phyloP scores from a whole-genome alignment of 2,113 vertebrate species.

The Castor canadensis region DNA sequence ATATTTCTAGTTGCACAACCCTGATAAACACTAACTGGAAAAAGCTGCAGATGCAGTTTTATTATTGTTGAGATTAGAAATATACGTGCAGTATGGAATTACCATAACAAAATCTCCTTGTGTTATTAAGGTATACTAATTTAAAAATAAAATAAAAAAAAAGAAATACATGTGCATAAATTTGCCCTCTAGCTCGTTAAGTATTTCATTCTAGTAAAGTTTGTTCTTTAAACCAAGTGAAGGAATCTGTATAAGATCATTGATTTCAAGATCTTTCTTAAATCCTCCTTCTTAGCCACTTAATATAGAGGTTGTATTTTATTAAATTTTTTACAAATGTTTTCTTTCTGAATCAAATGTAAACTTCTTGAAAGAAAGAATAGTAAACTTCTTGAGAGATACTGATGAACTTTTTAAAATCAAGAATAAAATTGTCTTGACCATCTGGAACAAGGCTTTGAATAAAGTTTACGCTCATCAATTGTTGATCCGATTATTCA shows the following conservation, averaged over 20 bases:
- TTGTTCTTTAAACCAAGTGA: slow-evolving; percentile 31
- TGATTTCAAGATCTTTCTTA: slow-evolving; percentile 45
- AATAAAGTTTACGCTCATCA: slow-evolving; percentile 19
- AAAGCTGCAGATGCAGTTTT: slow-evolving; percentile 23
- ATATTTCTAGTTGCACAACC: neutral
- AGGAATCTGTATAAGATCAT: neutral
- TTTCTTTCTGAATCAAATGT: neutral
- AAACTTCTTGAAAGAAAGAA: neutral
- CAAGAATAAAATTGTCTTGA: neutral
- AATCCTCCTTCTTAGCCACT: slow-evolving; percentile 8
- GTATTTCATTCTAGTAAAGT: slow-evolving; percentile 31
- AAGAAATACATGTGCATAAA: slow-evolving; percentile 37
- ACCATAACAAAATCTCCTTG: too few species aligned
- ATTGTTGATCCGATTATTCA: neutral
- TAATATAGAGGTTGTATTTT: neutral
- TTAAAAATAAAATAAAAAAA: too few species aligned
- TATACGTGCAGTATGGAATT: too few species aligned
- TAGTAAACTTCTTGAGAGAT: neutral
- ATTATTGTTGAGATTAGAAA: neutral
- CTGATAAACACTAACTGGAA: slow-evolving; percentile 28
- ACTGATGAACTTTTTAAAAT: neutral
- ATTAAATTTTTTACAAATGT: neutral
- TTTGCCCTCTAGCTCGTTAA: neutral
- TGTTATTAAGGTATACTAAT: too few species aligned
- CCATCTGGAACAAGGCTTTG: neutral